These are phyloP conservation scores for Diprion similis DNA, from an alignment of 1,140 invertebrate species.

Conservation along the genomic window DNA sequence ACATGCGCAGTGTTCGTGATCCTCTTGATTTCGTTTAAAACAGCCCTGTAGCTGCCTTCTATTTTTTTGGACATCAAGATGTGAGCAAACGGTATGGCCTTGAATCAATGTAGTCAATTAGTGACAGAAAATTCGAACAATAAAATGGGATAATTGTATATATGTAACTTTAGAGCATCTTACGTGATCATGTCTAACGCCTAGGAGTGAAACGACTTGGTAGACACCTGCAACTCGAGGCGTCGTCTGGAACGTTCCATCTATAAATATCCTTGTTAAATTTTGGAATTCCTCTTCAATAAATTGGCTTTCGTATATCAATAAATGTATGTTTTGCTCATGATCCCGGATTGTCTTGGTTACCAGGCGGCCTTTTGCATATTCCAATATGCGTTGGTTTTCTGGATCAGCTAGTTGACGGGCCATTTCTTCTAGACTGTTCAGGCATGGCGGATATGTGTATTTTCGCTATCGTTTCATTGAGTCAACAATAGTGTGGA, in stretches of 20 bases:
- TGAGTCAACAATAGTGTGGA: background rate
- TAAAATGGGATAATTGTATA: background rate
- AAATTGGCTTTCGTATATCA: conserved; percentile 15
- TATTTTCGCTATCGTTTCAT: conserved; percentile 8
- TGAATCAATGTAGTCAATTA: background rate
- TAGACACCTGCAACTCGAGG: conserved; percentile 4
- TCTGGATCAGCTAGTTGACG: background rate
- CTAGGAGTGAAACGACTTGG: conserved; percentile 6
- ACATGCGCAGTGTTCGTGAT: background rate
- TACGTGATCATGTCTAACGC: conserved; percentile 18
- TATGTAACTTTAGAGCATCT: conserved; percentile 1
- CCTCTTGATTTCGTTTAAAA: background rate
- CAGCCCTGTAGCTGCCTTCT: conserved; percentile 2
- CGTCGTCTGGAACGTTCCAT: conserved; percentile 14
- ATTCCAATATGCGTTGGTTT: background rate
- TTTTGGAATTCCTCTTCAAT: background rate
- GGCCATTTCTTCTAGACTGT: conserved; percentile 9
- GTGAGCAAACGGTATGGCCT: conserved; percentile 18
- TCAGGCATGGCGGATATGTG: conserved; percentile 5
- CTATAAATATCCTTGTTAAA: conserved; percentile 8
- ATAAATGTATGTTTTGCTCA: background rate
- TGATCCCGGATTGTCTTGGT: too few species aligned
- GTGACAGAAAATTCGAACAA: background rate
- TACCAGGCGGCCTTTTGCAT: conserved; percentile 1
- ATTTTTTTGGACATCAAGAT: conserved; percentile 13